Evolutionary conservation across 2,797 vertebrate species (phyloP).

Genomic region (Euthynnus affinis): DNA sequence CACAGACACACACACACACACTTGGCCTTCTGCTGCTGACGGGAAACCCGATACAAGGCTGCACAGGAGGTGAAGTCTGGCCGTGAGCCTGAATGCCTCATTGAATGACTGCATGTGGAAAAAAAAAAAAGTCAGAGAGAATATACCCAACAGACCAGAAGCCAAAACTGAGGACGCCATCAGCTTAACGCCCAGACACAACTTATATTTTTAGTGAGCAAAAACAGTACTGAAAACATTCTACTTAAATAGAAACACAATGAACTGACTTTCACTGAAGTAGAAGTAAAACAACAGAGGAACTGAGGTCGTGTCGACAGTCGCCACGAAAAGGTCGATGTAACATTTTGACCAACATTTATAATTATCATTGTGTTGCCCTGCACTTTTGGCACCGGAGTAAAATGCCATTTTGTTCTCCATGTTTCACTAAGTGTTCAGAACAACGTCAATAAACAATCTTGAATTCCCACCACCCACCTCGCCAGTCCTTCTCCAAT

Average conservation of each 20-base stretch:
- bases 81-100: slow-evolving; percentile 45
- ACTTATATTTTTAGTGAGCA: neutral
- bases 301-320: neutral
- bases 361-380: neutral
- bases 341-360: neutral
- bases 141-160: neutral
- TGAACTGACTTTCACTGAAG: too few species aligned
- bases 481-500: neutral
- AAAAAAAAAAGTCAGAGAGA: slow-evolving; percentile 46
- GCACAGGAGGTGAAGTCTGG: slow-evolving; percentile 57
- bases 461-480: neutral
- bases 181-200: neutral
- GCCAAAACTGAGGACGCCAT: slow-evolving; percentile 5
- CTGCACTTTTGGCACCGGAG: too few species aligned
- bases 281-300: neutral
- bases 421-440: neutral
- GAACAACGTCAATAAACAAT: slow-evolving; percentile 1
- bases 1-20: slow-evolving; percentile 42
- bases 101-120: slow-evolving; percentile 61
- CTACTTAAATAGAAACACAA: neutral
- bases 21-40: slow-evolving; percentile 42
- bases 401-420: too few species aligned
- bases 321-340: neutral
- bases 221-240: neutral
- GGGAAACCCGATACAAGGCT: slow-evolving; percentile 67